phyloP scores from a whole-genome alignment of 92 coral and sea anemone genomes.

The Siderastrea siderea region DNA sequence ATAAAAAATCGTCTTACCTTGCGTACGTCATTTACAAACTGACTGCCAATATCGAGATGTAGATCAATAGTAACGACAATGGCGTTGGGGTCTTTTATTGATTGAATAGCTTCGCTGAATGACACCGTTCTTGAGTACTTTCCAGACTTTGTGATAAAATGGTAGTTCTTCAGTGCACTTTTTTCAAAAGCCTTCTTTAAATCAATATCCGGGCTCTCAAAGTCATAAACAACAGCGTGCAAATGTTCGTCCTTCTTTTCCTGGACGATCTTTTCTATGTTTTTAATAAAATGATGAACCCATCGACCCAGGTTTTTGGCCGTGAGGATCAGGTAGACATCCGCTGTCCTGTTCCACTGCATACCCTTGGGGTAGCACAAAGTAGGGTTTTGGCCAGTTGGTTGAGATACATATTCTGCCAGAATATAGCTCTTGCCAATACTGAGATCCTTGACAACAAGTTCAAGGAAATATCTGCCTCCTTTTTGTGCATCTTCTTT shows the following conservation, averaged over 20 bases:
- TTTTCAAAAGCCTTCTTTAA: slow-evolving; percentile 33
- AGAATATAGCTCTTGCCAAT: slow-evolving; percentile 43
- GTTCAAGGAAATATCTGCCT: slow-evolving; percentile 76
- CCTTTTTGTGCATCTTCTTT: slow-evolving; percentile 66
- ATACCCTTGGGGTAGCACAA: slow-evolving; percentile 66
- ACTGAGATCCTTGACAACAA: slow-evolving; percentile 64
- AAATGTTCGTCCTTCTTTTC: slow-evolving; percentile 60
- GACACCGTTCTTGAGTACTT: slow-evolving; percentile 66
- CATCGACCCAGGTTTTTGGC: slow-evolving; percentile 77
- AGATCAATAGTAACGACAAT: slow-evolving; percentile 74
- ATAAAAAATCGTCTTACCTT: slow-evolving; percentile 54
- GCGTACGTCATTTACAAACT: slow-evolving; percentile 71
- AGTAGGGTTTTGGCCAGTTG: slow-evolving; percentile 5
- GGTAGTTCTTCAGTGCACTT: slow-evolving; percentile 62
- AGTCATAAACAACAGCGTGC: slow-evolving; percentile 65
- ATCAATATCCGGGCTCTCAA: slow-evolving; percentile 71
- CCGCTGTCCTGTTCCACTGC: slow-evolving; percentile 79
- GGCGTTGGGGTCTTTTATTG: slow-evolving; percentile 66
- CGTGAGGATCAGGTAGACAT: slow-evolving; percentile 70
- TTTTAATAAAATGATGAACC: slow-evolving; percentile 77
- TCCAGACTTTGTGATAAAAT: slow-evolving; percentile 61
- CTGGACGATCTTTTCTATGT: slow-evolving; percentile 67
- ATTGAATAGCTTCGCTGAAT: slow-evolving; percentile 58
- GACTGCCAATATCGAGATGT: slow-evolving; percentile 76
- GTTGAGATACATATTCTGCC: slow-evolving; percentile 80